Evolutionary conservation across 2,113 vertebrate species (phyloP).

Genomic region (Dendropsophus ebraccatus): DNA sequence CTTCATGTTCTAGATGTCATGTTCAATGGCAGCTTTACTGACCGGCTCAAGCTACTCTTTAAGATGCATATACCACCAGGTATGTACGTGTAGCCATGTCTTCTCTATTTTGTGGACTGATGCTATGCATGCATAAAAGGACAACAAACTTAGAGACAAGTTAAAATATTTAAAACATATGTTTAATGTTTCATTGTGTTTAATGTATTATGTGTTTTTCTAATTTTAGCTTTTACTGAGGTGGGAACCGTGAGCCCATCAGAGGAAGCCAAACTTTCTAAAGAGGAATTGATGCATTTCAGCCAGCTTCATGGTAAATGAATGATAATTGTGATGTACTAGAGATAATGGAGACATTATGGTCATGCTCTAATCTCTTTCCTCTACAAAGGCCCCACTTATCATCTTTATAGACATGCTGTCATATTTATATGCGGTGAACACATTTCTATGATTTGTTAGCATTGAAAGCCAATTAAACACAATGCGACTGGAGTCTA

Average conservation of each 20-base stretch:
- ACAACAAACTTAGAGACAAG: background rate
- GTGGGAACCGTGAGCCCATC: conserved; percentile 78
- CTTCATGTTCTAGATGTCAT: conserved; percentile 80
- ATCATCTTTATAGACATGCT: background rate
- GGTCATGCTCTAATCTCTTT: background rate
- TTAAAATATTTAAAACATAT: background rate
- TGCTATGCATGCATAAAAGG: background rate
- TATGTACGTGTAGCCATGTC: conserved; percentile 65
- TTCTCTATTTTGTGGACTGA: background rate
- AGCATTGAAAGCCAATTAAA: background rate
- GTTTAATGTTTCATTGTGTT: background rate
- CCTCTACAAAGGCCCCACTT: background rate
- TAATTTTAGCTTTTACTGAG: conserved; percentile 84
- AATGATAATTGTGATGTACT: background rate
- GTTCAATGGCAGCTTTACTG: conserved; percentile 91
- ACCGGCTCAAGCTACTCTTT: conserved; percentile 95
- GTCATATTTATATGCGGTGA: background rate
- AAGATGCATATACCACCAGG: conserved; percentile 95
- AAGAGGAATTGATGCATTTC: conserved; percentile 87
- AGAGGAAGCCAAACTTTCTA: conserved; percentile 81
- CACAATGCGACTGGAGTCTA: background rate
- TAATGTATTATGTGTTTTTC: background rate
- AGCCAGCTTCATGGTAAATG: conserved; percentile 86
- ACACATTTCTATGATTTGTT: background rate
- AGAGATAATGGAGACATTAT: too few species aligned